Evolutionary conservation across 2,113 vertebrate species (phyloP).

Genomic region (Pungitius pungitius): DNA sequence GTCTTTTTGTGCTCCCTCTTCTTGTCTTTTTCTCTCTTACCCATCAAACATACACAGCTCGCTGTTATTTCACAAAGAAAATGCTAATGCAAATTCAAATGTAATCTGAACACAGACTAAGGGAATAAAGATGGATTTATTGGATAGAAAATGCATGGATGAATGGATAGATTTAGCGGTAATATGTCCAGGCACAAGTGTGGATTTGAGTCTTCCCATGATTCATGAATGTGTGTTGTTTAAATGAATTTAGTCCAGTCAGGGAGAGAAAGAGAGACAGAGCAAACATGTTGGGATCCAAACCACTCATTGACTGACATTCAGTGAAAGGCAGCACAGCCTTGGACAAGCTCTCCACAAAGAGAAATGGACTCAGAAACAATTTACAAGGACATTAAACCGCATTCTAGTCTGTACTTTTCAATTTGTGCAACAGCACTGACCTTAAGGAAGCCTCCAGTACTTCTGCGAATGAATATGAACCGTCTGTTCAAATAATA

Average conservation of each 20-base stretch:
- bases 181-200: slow-evolving; percentile 53
- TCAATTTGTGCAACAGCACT: slow-evolving; percentile 55
- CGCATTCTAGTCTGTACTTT: slow-evolving; percentile 34
- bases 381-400: slow-evolving; percentile 24
- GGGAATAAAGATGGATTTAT: no score
- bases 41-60: slow-evolving; percentile 54
- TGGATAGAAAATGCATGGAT: no score
- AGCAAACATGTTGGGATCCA: slow-evolving; percentile 33
- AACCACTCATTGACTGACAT: slow-evolving; percentile 63
- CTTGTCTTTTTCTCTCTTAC: slow-evolving; percentile 35
- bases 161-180: slow-evolving; percentile 33
- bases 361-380: slow-evolving; percentile 33
- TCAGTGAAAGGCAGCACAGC: slow-evolving; percentile 35
- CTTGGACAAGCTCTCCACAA: slow-evolving; percentile 32
- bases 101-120: slow-evolving; percentile 42
- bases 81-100: slow-evolving; percentile 35
- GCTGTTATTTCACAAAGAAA: slow-evolving; percentile 43
- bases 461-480: slow-evolving; percentile 38
- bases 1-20: slow-evolving; percentile 16
- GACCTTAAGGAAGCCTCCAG: slow-evolving; percentile 37
- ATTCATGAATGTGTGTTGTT: slow-evolving; percentile 23
- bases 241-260: slow-evolving; percentile 41
- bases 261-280: slow-evolving; percentile 15
- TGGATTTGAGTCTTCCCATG: slow-evolving; percentile 37
- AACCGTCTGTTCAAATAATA: slow-evolving; percentile 63